A percentile compares a stretch with the other conserved stretches of the same genome.
These are phyloP conservation scores for Neomicropteryx cornuta DNA, from an alignment of 1,140 invertebrate species.

Conservation along the genomic window DNA sequence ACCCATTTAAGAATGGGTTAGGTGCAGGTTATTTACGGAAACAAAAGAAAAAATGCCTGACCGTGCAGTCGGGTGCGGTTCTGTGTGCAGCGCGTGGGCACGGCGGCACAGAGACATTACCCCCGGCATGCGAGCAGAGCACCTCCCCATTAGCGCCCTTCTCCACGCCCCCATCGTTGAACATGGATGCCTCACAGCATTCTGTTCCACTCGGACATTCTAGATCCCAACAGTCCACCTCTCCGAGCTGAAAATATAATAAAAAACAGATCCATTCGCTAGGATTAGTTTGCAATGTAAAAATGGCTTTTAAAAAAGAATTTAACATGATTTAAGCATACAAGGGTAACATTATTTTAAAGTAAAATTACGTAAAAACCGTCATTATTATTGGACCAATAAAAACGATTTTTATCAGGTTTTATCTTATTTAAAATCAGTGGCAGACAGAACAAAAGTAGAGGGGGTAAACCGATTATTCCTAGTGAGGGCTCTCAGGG, in stretches of 20 bases:
- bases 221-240: slow-evolving; percentile 81
- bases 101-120: slow-evolving; percentile 28
- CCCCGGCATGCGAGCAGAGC: slow-evolving; percentile 48
- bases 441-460: no score
- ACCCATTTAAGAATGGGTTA: no score
- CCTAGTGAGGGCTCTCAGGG: no score
- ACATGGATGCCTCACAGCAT: slow-evolving; percentile 49
- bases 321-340: no score
- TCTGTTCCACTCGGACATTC: slow-evolving; percentile 66
- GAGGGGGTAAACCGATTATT: no score
- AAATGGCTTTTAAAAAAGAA: no score
- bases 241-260: slow-evolving; percentile 54
- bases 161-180: slow-evolving; percentile 61
- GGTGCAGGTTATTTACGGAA: neutral
- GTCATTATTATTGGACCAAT: no score
- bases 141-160: slow-evolving; percentile 39
- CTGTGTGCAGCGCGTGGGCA: slow-evolving; percentile 26
- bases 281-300: no score
- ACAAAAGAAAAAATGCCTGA: slow-evolving; percentile 1
- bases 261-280: slow-evolving; percentile 2
- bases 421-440: no score
- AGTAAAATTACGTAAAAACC: no score
- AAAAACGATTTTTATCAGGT: no score
- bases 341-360: no score
- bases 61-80: slow-evolving; percentile 16